These are phyloP conservation scores for Hydractinia symbiolongicarpus DNA, from an alignment of 30 jellyfish, hydroid and myxozoan genomes.

Conservation along the genomic window DNA sequence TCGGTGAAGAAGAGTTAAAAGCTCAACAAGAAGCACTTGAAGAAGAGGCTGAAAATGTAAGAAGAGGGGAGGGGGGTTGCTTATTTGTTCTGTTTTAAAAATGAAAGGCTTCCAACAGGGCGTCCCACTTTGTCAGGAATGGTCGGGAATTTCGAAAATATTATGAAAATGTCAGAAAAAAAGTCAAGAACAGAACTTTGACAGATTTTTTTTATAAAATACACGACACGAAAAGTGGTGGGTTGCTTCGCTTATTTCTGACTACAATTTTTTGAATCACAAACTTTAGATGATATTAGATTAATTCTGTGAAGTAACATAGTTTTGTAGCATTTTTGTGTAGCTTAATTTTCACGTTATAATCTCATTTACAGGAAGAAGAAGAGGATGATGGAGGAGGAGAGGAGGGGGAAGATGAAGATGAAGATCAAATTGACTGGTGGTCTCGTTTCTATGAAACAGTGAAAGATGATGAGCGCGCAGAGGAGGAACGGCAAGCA, in stretches of 20 bases:
- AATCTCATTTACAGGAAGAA: not conserved
- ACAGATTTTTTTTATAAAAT: too few species aligned
- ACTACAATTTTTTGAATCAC: too few species aligned
- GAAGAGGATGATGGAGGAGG: conserved; percentile 20
- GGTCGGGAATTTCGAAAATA: not conserved
- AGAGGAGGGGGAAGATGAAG: conserved; percentile 28
- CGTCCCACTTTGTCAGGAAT: not conserved
- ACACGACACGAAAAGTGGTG: too few species aligned
- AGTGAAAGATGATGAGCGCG: conserved; percentile 30
- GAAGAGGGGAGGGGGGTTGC: not conserved
- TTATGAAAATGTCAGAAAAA: not conserved
- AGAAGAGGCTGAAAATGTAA: conserved; percentile 29
- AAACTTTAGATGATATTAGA: too few species aligned
- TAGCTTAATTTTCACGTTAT: not conserved
- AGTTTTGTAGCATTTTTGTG: too few species aligned
- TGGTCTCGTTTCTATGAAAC: conserved; percentile 60
- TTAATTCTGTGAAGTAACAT: too few species aligned
- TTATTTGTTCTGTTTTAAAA: not conserved
- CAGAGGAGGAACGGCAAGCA: conserved; percentile 1
- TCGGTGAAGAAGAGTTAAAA: conserved; percentile 36
- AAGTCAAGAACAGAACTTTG: not conserved
- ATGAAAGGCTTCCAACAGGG: not conserved
- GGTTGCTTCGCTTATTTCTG: too few species aligned
- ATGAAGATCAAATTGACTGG: conserved; percentile 40
- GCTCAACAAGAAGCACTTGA: conserved; percentile 34